Base-by-base conservation (phyloP, 2,888 invertebrate species). In the Shargacucullia verbasci region DNA sequence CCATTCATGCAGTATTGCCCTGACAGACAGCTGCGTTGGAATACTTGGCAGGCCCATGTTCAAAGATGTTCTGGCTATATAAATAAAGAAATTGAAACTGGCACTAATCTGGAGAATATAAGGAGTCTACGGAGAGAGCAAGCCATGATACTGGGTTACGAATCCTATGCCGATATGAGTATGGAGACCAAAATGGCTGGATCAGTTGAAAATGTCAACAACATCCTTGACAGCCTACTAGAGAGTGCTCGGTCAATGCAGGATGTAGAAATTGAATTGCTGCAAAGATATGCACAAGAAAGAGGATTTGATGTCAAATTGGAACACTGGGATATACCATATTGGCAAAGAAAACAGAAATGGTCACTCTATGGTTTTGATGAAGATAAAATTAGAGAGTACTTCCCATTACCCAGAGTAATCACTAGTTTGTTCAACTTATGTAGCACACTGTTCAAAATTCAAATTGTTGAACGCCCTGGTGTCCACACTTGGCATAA, bases 121-220 rank as follows among this genome's bases (percentile, higher is more conserved):
- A 94, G 98, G 34, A 90, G 85, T 41, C 83, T 95, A 35, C 95
- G 98, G 69, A 89, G 90, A 39, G 95, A 96, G 35, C 96, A 97
- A 79, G 98, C 98, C 0, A 94, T 96, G 68, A 78, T 96, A 11
- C 89, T 99, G 9, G 98, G 99, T 0, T 99, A 96, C 84, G 94
- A 96, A 63, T 96, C 95, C 50, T 99, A 94, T 87, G 96, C 96
- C 0, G 96, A 98, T 35, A 96, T 99, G 96, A 98, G 97, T 34
- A 98, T 99, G 98, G 96, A 97, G 90, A 98, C 98, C 0, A 99
- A 98, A 95, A 95, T 99, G 98, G 98, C 98, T 7, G 97, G 96
- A 8, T 96, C 94, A 67, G 89, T 97, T 11, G 95, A 97, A 48
- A 97, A 96, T 85, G 96, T 98, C 0, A 94, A 96, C 68, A 94